Evolutionary conservation across 2,888 invertebrate species (phyloP).

Genomic region (Apomyelois bistriatella): DNA sequence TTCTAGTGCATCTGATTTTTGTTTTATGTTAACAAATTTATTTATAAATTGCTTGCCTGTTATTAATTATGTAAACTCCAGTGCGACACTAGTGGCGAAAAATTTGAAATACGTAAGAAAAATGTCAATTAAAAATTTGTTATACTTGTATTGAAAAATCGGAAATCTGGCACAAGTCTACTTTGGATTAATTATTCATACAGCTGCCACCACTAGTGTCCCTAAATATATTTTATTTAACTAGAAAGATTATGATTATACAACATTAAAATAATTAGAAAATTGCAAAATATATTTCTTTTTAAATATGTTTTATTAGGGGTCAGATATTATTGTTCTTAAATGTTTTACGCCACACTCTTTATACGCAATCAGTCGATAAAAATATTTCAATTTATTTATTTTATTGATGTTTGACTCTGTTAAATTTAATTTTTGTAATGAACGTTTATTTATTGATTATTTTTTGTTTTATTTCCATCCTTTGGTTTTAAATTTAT

Average conservation of each 20-base stretch:
- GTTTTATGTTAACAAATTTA: neutral
- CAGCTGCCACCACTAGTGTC: too few relatives aligned
- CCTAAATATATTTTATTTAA: too few relatives aligned
- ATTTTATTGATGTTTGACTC: constrained; percentile 22
- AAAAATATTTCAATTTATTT: constrained; percentile 17
- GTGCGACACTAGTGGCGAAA: neutral
- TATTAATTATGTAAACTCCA: neutral
- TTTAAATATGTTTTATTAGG: too few relatives aligned
- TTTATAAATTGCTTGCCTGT: neutral
- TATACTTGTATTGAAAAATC: neutral
- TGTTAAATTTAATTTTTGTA: constrained; percentile 20
- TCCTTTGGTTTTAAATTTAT: neutral
- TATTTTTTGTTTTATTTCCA: constrained; percentile 23
- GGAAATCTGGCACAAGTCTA: neutral
- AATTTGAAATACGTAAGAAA: neutral
- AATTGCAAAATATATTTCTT: too few relatives aligned
- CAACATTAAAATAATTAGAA: too few relatives aligned
- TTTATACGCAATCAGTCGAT: neutral
- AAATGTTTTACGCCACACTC: neutral
- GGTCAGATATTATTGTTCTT: too few relatives aligned
- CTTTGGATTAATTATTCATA: too few relatives aligned
- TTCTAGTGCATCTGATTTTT: neutral
- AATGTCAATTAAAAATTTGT: neutral
- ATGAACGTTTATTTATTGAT: constrained; percentile 24
- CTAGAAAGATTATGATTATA: too few relatives aligned